phyloP scores from a whole-genome alignment of 23 tunicate genomes.

The Clavelina lepadiformis region DNA sequence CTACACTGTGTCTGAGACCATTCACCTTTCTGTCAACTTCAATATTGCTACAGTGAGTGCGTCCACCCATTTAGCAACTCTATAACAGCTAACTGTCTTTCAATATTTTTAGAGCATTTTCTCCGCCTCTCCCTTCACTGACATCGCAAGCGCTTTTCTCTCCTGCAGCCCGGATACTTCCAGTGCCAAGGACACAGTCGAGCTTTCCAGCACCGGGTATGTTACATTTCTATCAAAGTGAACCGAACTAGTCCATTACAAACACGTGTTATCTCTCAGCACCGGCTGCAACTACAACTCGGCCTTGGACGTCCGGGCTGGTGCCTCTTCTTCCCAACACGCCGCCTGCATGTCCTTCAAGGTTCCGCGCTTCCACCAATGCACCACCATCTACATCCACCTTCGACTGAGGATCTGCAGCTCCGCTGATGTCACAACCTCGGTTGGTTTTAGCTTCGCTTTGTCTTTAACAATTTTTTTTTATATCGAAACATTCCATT shows the following conservation, averaged over 20 bases:
- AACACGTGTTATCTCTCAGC: no score
- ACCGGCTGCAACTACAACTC: no score
- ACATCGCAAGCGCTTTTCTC: background rate
- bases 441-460: background rate
- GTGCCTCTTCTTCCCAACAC: background rate
- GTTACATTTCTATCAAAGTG: background rate
- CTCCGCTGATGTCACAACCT: background rate
- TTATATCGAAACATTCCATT: no score
- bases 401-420: background rate
- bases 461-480: no score
- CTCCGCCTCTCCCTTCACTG: background rate
- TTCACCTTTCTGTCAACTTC: background rate
- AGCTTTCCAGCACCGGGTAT: background rate
- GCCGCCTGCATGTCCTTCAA: conserved; percentile 9
- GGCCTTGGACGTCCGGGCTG: no score
- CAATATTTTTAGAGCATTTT: no score
- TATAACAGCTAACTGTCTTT: no score
- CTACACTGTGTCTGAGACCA: conserved; percentile 1
- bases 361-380: background rate
- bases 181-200: background rate
- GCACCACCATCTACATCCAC: background rate
- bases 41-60: no score
- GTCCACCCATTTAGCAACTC: no score
- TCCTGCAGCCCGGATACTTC: conserved; percentile 8
- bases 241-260: no score